Base-by-base conservation (phyloP, 2,797 vertebrate species). In the Odontamblyopus lacepedii region DNA sequence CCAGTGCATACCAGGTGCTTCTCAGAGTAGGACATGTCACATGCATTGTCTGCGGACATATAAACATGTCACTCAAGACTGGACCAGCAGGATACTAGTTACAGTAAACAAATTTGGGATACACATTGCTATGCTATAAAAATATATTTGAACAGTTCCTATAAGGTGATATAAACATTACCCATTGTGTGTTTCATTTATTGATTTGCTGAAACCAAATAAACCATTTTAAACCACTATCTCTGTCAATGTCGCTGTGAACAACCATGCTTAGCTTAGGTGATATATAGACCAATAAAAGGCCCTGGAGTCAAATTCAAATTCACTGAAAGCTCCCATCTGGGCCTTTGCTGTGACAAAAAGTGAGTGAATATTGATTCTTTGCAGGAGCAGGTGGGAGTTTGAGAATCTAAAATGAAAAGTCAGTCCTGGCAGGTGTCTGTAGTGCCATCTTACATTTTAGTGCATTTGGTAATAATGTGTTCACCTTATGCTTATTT, bases 1-100 rank as follows among this genome's bases (percentile, higher is more conserved):
- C 75, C 74, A 74, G 59, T 51, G 67, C 76, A 81, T 75, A 67
- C 69, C 26, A 71, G 44, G 13, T 48, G 44, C 44, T 15, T 48
- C 44, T 48, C 48, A 60, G 13, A 70, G 41, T 8, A 18, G 44
- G 44, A 67, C 69, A 29, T 30, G 79, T 83, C 75, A 78, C 78
- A 71, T 70, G 65, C 19, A 51, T 63, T 0, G 6, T 62, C 51
- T 56, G 32, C 32, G 50, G 27, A 66, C 67, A 77, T 48, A 73
- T 67, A 87, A 87, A 88, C 84, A 77, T 82, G 76, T 71, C 80
- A 85, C 72, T 89, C 88, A 84, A 73, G 13, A 57, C 9, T 29
- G n/a, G 53, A 19, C 4, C 0, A n/a, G 5, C 1, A 16, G 27
- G 57, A 15, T n/a, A 18, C 1, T 50, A 26, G 32, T 71, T 72